Evolutionary conservation across 2,113 vertebrate species (phyloP), one percentile per base, ranked within the genome.

Genomic region (Cololabis saira): DNA sequence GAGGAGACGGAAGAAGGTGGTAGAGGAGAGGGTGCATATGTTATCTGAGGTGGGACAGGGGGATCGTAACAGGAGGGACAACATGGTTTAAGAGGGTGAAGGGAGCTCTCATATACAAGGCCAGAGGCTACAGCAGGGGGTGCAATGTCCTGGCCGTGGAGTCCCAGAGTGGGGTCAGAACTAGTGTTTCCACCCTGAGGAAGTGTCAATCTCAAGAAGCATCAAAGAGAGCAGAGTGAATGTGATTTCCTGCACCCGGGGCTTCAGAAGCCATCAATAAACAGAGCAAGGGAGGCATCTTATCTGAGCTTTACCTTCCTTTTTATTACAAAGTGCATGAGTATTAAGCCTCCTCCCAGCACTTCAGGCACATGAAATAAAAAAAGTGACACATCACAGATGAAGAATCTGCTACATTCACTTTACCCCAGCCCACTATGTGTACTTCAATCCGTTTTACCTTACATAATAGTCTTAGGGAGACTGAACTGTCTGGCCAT

Each of bases 281-380:
- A 73, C 15, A 14, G 53, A 70, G 61, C 48, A 61, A 43, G 71
- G 71, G 68, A 53, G 57, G 56, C 67, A 37, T 53, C 76, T 78
- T 83, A 76, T 80, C 71, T 56, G 63, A 68, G 72, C 5, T 37
- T 37, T 37, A 37, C 71, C 64, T 65, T 72, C 71, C 71, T 59
- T 82, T 84, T 89, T 76, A 86, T 82, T 72, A 85, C 65, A 52
- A 44, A 66, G 60, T 72, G 78, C 70, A 37, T 57, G 19, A 71
- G 67, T 69, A 75, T 67, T 65, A 70, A 56, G 53, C 58, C 45
- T 51, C 37, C 57, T 47, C 18, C 3, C 74, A 71, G 71, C 71
- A 61, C 62, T 80, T 43, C 30, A 66, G 51, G 45, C 7, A 4
- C 47, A 22, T 67, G 52, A 68, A 71, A 78, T 37, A 11, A 9